Evolutionary conservation across 2,113 vertebrate species (phyloP).

Genomic region (Ciconia maguari): DNA sequence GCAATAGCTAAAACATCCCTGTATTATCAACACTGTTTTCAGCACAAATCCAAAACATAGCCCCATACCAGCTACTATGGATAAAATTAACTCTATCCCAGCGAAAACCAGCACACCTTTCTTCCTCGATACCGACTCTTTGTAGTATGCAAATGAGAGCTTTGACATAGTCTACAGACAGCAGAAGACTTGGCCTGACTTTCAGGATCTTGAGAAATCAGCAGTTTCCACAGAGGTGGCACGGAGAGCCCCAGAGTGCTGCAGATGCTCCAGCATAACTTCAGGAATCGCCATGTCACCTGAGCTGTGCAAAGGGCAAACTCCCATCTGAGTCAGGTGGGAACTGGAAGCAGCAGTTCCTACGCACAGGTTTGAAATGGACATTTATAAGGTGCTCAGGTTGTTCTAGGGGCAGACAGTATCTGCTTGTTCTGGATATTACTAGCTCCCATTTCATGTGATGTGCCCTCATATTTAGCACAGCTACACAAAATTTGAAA

Average conservation of each 20-base stretch:
- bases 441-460: not conserved
- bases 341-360: not conserved
- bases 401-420: not conserved
- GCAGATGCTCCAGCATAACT: not conserved
- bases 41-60: no score
- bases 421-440: not conserved
- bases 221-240: not conserved
- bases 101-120: not conserved
- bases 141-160: not conserved
- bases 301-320: not conserved
- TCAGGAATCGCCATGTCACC: not conserved
- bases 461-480: not conserved
- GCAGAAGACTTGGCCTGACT: not conserved
- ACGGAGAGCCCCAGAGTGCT: not conserved
- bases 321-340: accelerated
- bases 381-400: accelerated
- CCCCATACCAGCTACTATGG: no score
- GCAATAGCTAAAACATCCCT: no score
- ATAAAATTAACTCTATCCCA: no score
- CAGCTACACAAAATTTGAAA: not conserved
- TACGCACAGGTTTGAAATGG: not conserved
- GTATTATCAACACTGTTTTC: no score
- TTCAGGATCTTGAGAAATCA: not conserved
- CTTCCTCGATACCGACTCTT: not conserved
- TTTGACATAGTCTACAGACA: not conserved